A percentile compares a stretch with the other conserved stretches of the same genome.
Conservation (phyloP, 2,113 vertebrate species). For the Esox niger region DNA sequence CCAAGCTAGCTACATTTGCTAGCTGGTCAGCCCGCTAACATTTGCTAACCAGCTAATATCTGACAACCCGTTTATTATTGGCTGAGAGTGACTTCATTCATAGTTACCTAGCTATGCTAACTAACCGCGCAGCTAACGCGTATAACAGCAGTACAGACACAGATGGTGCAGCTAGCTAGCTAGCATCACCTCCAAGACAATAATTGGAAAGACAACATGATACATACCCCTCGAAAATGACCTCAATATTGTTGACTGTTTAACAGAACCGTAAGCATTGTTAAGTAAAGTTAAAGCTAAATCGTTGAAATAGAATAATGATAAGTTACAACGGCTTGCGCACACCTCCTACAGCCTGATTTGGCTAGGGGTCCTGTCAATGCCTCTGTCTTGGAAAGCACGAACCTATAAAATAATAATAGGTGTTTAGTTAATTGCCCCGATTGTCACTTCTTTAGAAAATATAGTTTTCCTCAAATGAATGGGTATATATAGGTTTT, state of each 20-base stretch:
- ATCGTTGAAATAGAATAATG: slow-evolving; percentile 36
- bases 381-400: slow-evolving; percentile 10
- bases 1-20: slow-evolving; percentile 27
- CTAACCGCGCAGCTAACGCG: slow-evolving; percentile 6
- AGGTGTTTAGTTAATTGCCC: slow-evolving; percentile 25
- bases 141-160: neutral
- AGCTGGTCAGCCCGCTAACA: slow-evolving; percentile 54
- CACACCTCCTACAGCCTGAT: slow-evolving; percentile 62
- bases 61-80: too few species aligned
- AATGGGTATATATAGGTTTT: too few species aligned
- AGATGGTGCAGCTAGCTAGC: too few species aligned
- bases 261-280: slow-evolving; percentile 58
- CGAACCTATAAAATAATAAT: slow-evolving; percentile 12
- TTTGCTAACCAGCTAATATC: neutral
- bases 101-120: slow-evolving; percentile 52
- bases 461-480: neutral
- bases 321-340: slow-evolving; percentile 59
- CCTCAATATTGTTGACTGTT: slow-evolving; percentile 53
- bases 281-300: slow-evolving; percentile 52
- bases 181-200: neutral
- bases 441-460: neutral
- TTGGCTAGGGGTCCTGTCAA: slow-evolving; percentile 43
- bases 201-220: neutral
- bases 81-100: slow-evolving; percentile 6
- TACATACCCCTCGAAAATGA: slow-evolving; percentile 52